phyloP scores from a whole-genome alignment of 2,113 vertebrate species.

The Sinocyclocheilus maitianheensis region DNA sequence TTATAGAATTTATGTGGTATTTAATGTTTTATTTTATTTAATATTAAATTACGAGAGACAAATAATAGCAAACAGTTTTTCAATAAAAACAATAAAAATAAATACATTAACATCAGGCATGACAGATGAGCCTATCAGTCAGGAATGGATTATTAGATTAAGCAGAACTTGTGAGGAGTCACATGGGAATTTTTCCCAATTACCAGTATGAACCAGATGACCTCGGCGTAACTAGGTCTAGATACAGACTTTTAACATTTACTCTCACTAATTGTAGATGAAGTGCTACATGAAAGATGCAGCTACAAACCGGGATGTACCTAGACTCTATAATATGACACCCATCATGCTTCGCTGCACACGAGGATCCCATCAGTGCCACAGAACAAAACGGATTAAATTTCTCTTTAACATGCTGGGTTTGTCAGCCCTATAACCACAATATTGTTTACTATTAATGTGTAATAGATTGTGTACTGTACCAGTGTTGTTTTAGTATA shows the following conservation, averaged over 20 bases:
- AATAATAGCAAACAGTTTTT: neutral
- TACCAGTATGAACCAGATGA: conserved; percentile 45
- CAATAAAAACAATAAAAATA: accelerated
- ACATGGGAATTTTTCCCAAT: conserved; percentile 20
- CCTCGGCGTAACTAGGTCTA: conserved; percentile 19
- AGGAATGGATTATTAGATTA: conserved; percentile 29
- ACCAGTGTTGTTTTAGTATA: too few relatives aligned
- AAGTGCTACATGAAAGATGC: neutral
- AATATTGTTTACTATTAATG: neutral
- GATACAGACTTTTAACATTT: neutral
- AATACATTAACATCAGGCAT: neutral
- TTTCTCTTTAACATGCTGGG: neutral
- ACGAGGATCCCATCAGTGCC: neutral
- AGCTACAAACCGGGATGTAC: neutral
- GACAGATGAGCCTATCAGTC: neutral
- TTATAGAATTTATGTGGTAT: neutral
- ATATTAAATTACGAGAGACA: neutral
- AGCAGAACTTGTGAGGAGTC: conserved; percentile 22
- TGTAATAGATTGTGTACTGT: neutral
- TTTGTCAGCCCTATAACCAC: neutral
- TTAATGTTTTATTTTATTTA: neutral
- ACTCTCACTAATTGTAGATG: neutral
- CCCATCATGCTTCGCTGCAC: conserved; percentile 29
- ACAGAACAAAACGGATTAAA: conserved; percentile 25
- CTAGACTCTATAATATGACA: conserved; percentile 28